A percentile compares a stretch with the other conserved stretches of the same genome.
Conservation (phyloP, 2,113 vertebrate genomes). For the Ia io region DNA sequence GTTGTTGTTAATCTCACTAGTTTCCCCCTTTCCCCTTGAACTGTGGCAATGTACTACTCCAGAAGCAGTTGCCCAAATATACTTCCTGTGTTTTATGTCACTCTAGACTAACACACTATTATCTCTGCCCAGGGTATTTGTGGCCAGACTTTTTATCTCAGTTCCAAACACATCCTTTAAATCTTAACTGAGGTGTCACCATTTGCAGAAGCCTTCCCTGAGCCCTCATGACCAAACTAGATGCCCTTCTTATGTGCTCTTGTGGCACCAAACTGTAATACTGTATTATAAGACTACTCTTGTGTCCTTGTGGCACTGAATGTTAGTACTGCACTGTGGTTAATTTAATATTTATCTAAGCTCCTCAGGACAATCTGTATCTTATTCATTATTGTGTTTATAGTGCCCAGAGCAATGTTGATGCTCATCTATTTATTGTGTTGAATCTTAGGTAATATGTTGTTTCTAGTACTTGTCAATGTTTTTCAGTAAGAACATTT, state of each 20-base stretch:
- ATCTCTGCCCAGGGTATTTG: not conserved
- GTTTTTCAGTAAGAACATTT: conserved; percentile 39
- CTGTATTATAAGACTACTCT: not conserved
- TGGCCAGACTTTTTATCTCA: not conserved
- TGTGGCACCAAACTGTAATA: not conserved
- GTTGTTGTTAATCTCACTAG: not conserved
- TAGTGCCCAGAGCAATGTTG: not conserved
- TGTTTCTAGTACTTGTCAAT: not conserved
- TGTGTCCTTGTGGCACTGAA: not conserved
- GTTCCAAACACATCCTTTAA: not conserved
- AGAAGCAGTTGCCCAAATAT: not conserved
- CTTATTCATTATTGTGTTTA: not conserved
- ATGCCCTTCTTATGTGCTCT: not conserved
- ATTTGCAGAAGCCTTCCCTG: not conserved
- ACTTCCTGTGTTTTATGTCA: not conserved
- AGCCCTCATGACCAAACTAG: not conserved
- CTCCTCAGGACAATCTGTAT: not conserved
- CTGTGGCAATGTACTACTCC: not conserved
- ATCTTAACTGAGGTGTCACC: not conserved
- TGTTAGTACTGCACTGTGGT: not conserved
- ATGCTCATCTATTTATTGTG: not conserved
- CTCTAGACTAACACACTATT: not conserved
- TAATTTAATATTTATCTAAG: not conserved
- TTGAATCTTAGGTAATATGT: not conserved
- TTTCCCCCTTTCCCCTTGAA: not conserved